phyloP scores from a whole-genome alignment of 2,797 vertebrate species.

The Myiotriccus ornatus region DNA sequence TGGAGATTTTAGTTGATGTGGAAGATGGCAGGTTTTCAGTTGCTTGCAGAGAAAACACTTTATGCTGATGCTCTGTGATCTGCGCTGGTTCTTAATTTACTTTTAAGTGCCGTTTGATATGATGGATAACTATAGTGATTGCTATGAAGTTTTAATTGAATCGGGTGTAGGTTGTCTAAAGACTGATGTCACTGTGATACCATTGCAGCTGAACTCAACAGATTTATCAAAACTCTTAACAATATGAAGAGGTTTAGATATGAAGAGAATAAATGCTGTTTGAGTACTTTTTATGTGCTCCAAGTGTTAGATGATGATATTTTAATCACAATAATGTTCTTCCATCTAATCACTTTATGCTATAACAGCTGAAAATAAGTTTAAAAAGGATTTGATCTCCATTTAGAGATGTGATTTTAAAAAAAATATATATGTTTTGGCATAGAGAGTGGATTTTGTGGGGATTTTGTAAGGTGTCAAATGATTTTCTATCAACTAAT shows the following conservation, averaged over 20 bases:
- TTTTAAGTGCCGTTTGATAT: conserved; percentile 28
- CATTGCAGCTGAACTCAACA: not conserved
- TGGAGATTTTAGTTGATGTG: not conserved
- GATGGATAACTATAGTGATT: not conserved
- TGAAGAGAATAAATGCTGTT: not conserved
- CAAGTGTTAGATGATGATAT: not conserved
- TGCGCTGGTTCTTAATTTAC: not conserved
- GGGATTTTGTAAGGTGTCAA: not conserved
- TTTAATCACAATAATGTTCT: not conserved
- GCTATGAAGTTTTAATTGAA: not conserved
- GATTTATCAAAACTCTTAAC: not conserved
- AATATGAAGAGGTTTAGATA: not conserved
- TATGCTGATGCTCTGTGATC: not conserved
- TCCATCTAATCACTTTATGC: not conserved
- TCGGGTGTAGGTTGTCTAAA: not conserved
- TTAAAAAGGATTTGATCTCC: not conserved
- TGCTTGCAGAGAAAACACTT: not conserved
- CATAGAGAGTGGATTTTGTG: not conserved
- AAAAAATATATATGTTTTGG: not conserved
- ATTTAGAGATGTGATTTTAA: not conserved
- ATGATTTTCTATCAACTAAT: not conserved
- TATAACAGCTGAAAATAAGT: not conserved
- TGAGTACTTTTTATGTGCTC: not conserved
- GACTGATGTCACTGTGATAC: not conserved
- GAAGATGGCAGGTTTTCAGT: not conserved